phyloP scores from a whole-genome alignment of 1,140 invertebrate genomes.

The Drosophila punjabiensis region DNA sequence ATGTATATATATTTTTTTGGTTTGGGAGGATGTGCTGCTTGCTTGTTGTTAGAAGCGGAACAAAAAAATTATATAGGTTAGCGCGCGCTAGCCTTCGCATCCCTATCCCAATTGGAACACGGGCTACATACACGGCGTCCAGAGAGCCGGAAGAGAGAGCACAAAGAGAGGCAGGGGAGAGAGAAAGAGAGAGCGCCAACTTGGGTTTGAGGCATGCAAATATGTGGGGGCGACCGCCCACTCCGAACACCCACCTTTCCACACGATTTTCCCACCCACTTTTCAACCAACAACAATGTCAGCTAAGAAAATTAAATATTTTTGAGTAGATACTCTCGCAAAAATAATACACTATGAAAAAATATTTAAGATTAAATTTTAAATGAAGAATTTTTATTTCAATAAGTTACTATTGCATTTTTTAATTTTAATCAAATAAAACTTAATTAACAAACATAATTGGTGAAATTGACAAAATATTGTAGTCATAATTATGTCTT shows the following conservation, averaged over 20 bases:
- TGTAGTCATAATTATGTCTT: too few relatives aligned
- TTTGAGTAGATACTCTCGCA: conserved; percentile 9
- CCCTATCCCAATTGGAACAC: conserved; percentile 53
- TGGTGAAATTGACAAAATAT: too few relatives aligned
- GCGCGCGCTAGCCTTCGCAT: conserved; percentile 57
- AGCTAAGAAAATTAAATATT: conserved; percentile 45
- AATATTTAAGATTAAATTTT: not conserved
- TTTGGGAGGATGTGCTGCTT: conserved; percentile 31
- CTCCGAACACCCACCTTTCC: conserved; percentile 17
- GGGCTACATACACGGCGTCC: conserved; percentile 35
- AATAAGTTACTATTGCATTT: too few relatives aligned
- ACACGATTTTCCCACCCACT: conserved; percentile 18
- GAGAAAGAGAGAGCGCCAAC: conserved; percentile 1
- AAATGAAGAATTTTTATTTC: too few relatives aligned
- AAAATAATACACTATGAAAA: conserved; percentile 2
- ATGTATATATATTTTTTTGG: conserved; percentile 10
- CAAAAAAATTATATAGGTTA: conserved; percentile 80
- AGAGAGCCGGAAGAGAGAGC: conserved; percentile 22
- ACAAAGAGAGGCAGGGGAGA: conserved; percentile 5
- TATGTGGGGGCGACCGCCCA: conserved; percentile 46
- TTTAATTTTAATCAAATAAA: too few relatives aligned
- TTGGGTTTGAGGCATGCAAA: conserved; percentile 63
- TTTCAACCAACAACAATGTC: conserved; percentile 39
- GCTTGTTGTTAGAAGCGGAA: conserved; percentile 47
- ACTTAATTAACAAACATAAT: too few relatives aligned